These are phyloP conservation scores for Volucella bombylans DNA, from an alignment of 2,888 invertebrate genomes.

Conservation along the genomic window DNA sequence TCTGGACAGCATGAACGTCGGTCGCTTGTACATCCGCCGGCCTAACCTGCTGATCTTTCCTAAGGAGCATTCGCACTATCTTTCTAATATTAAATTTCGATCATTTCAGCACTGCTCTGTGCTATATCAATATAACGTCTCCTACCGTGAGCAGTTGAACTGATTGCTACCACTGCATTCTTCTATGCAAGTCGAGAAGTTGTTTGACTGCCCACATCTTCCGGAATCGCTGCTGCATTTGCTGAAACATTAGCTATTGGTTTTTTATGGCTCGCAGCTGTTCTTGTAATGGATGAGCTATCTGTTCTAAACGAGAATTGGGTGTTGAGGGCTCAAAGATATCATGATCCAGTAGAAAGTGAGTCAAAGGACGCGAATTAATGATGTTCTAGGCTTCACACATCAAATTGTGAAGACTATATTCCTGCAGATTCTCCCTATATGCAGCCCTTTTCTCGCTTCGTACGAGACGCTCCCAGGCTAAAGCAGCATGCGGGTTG, in stretches of 20 bases:
- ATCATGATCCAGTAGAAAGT: too few species aligned
- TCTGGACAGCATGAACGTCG: constrained; percentile 33
- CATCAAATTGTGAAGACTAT: too few species aligned
- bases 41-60: constrained; percentile 32
- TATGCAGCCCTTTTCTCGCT: too few species aligned
- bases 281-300: neutral
- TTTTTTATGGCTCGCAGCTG: neutral
- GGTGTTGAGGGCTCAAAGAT: too few species aligned
- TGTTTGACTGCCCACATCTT: constrained; percentile 54
- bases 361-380: too few species aligned
- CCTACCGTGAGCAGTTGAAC: constrained; percentile 34
- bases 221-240: constrained; percentile 7
- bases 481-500: neutral
- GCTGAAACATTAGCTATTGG: constrained; percentile 15
- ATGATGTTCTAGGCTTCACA: neutral
- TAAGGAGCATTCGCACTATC: constrained; percentile 19
- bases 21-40: constrained; percentile 35
- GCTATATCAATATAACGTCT: constrained; percentile 58
- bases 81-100: constrained; percentile 40
- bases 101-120: constrained; percentile 43
- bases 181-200: constrained; percentile 54
- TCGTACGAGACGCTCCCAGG: too few species aligned
- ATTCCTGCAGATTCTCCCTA: too few species aligned
- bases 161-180: constrained; percentile 61
- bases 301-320: neutral